Evolutionary conservation across 2,113 vertebrate genomes (phyloP), one percentile per base, ranked within the genome.

Genomic region (Lichenostomus cassidix): DNA sequence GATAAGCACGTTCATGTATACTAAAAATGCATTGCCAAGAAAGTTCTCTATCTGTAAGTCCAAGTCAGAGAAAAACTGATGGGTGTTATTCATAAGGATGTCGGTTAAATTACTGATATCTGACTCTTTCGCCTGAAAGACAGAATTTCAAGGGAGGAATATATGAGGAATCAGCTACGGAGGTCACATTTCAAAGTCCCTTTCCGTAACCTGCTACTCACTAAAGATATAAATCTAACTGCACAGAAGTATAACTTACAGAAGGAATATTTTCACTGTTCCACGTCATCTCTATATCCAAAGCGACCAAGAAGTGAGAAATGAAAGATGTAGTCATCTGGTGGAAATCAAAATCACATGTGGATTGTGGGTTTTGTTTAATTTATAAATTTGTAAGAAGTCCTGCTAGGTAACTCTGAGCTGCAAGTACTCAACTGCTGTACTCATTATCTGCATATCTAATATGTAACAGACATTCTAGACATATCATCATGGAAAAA

Each of bases 151-250:
- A 91, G 71, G 68, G 50, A 92, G 39, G 52, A 91, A 59, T 67
- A 68, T 50, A 19, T 75, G 60, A 84, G 16, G 64, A 94, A 87
- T 69, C 68, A 87, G 47, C 19, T 35, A 37, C 25, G 44, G 64
- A 91, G 68, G 83, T 92, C 87, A 89, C 23, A 81, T 92, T 94
- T 94, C 89, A 92, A 95, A 96, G 84, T 35, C 37, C 6, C 0
- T 0, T 87, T 91, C 89, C 41, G 33, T 92, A 87, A 90, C 74
- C 75, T 56, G 25, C 58, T 64, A 5, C 53, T 68, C 8, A 19
- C 82, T 68, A 64, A 89, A 92, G 62, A 71, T 21, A 64, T 24
- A 89, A 89, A 82, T 84, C 47, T 64, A 84, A 68, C 65, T 89
- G 21, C 6, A 64, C 11, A 39, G 62, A 71, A 82, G 10, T 63